Conservation (phyloP, 2,113 vertebrate genomes). For the Phoenicopterus ruber region DNA sequence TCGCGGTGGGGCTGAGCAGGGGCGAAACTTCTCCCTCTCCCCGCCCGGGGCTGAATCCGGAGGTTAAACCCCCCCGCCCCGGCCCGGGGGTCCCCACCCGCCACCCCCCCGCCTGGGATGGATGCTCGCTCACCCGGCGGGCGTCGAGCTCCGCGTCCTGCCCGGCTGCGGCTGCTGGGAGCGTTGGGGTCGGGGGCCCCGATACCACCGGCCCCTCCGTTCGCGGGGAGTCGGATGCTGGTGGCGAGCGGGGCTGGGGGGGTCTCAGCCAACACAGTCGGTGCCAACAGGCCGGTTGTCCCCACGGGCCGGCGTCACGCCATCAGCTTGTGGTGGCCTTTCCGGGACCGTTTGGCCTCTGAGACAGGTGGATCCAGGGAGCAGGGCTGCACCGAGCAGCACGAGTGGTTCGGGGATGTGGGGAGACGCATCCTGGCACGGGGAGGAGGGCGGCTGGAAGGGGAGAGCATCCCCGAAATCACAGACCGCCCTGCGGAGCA, state of each 20-base stretch:
- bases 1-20: too few species aligned
- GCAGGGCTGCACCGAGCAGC: accelerated
- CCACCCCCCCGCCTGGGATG: not conserved
- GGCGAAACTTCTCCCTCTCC: not conserved
- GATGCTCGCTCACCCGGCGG: not conserved
- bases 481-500: accelerated
- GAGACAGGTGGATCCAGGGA: not conserved
- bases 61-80: not conserved
- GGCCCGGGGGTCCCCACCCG: not conserved
- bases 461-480: not conserved
- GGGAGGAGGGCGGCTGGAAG: not conserved
- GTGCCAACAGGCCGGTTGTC: not conserved
- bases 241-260: not conserved
- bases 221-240: accelerated
- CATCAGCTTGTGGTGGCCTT: accelerated
- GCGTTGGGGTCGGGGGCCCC: not conserved
- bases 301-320: accelerated
- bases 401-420: accelerated
- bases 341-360: not conserved
- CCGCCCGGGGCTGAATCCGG: not conserved
- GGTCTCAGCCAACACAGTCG: not conserved
- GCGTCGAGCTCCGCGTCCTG: not conserved
- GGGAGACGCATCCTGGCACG: not conserved
- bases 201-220: accelerated
- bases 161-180: not conserved